These are phyloP conservation scores for Eutrigla gurnardus DNA, from an alignment of 2,797 vertebrate species.

Conservation along the genomic window DNA sequence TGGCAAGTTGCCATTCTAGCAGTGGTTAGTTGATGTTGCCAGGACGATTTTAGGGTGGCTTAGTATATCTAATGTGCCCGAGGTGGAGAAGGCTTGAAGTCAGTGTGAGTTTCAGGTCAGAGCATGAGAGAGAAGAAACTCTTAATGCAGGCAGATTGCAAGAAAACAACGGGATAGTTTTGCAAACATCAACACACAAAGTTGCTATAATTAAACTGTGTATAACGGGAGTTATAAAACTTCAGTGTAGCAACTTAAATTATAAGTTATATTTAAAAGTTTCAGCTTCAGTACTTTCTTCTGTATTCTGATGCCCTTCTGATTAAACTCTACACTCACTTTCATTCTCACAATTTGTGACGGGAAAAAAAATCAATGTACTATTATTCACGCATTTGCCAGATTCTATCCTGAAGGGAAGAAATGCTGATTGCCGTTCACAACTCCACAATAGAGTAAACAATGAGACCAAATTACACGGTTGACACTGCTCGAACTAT, in stretches of 20 bases:
- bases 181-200: constrained; percentile 11
- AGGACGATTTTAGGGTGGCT: constrained; percentile 61
- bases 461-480: constrained; percentile 57
- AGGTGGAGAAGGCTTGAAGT: constrained; percentile 37
- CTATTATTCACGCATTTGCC: constrained; percentile 18
- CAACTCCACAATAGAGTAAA: constrained; percentile 19
- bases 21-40: constrained; percentile 53
- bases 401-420: constrained; percentile 16
- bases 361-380: constrained; percentile 27
- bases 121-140: neutral
- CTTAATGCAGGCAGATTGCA: neutral
- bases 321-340: constrained; percentile 2
- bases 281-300: neutral
- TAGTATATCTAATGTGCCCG: constrained; percentile 43
- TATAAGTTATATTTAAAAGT: neutral
- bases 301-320: neutral
- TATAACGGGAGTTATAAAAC: neutral
- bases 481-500: constrained; percentile 47
- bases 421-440: neutral
- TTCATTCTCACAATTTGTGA: constrained; percentile 10
- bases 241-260: neutral
- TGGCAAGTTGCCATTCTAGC: constrained; percentile 50
- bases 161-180: neutral
- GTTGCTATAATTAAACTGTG: neutral
- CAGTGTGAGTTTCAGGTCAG: constrained; percentile 18